A percentile compares a stretch with the other conserved stretches of the same genome.
These are phyloP conservation scores for Rhinoptilus africanus DNA, from an alignment of 2,113 vertebrate species.

Conservation along the genomic window DNA sequence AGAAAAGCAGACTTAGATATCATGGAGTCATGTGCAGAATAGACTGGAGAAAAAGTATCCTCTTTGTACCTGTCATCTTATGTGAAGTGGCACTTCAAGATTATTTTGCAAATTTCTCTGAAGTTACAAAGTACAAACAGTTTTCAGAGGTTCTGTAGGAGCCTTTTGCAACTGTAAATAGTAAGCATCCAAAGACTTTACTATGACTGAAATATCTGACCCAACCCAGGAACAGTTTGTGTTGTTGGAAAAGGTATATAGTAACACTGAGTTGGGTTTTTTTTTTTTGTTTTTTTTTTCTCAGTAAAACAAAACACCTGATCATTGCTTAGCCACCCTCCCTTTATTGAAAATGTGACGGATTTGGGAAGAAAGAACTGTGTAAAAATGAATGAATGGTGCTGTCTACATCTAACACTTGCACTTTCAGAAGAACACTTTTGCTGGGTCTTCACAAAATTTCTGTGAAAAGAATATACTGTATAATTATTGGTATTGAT, in stretches of 20 bases:
- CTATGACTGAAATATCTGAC: background rate
- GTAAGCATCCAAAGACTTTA: background rate
- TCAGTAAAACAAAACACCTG: background rate
- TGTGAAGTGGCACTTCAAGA: background rate
- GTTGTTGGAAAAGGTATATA: background rate
- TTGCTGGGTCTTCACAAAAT: background rate
- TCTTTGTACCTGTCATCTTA: background rate
- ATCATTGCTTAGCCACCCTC: background rate
- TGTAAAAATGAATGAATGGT: background rate
- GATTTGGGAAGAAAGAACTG: background rate
- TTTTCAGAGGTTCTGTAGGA: background rate
- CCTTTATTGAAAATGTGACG: background rate
- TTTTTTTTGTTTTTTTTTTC: background rate
- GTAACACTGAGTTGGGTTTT: background rate
- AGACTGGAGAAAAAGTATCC: background rate
- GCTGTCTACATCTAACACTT: background rate
- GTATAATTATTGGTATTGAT: conserved; percentile 3
- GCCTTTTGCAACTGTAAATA: background rate
- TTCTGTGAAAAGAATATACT: background rate
- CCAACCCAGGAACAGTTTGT: background rate
- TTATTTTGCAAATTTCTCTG: background rate
- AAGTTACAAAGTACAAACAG: background rate
- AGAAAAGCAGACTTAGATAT: background rate
- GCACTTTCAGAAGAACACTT: background rate
- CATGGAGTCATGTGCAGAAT: background rate